A percentile compares a stretch with the other conserved stretches of the same genome.
phyloP scores from a whole-genome alignment of 2,113 vertebrate genomes.

The Zapornia atra region DNA sequence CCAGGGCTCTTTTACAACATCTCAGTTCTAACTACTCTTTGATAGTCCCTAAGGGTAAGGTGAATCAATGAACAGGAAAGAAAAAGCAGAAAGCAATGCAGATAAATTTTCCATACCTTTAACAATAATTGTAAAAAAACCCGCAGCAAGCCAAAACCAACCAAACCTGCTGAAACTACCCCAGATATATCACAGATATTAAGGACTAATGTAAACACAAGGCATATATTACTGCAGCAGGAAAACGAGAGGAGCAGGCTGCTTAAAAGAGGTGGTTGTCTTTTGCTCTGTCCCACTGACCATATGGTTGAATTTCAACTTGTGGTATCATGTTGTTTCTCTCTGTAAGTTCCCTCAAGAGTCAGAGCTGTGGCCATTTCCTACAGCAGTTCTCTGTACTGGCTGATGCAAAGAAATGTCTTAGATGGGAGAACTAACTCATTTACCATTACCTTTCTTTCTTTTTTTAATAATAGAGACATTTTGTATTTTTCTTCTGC shows the following conservation, averaged over 20 bases:
- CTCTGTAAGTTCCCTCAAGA: background rate
- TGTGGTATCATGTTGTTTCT: background rate
- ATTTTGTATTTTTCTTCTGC: background rate
- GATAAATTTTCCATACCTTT: background rate
- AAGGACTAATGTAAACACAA: background rate
- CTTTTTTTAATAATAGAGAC: background rate
- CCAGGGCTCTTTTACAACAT: background rate
- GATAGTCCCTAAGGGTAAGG: background rate
- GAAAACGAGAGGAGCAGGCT: background rate
- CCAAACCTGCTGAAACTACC: background rate
- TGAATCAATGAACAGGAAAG: background rate
- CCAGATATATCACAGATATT: background rate
- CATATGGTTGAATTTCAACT: background rate
- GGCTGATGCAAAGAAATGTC: background rate
- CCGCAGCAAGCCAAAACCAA: too few species aligned
- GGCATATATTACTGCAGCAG: background rate
- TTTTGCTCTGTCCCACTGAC: background rate
- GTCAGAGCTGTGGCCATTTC: background rate
- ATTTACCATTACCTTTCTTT: fast-evolving
- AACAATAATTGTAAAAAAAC: background rate
- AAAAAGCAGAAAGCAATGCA: background rate
- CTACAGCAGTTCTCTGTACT: background rate
- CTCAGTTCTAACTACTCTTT: background rate
- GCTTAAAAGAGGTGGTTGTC: background rate
- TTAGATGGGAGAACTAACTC: background rate